Percentiles rank a stretch among this genome's conserved stretches.
Evolutionary conservation across 2,113 vertebrate genomes (phyloP).

Genomic region (Sander lucioperca): DNA sequence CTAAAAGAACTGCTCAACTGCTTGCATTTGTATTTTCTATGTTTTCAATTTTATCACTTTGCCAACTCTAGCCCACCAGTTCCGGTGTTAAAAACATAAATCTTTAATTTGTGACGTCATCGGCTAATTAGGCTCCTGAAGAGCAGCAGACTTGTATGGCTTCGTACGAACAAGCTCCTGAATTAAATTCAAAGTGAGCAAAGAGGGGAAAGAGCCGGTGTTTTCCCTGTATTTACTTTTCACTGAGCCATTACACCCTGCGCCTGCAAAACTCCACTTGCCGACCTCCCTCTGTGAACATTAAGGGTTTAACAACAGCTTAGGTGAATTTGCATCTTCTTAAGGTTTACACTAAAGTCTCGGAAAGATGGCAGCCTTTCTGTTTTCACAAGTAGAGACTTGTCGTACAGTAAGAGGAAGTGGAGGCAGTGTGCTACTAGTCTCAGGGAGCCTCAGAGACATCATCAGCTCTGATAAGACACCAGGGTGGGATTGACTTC

Average conservation of each 20-base stretch:
- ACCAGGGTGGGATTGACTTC: conserved; percentile 35
- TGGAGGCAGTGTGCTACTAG: conserved; percentile 15
- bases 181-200: conserved; percentile 24
- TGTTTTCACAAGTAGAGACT: conserved; percentile 67
- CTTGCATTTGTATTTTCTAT: not conserved
- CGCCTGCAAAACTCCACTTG: conserved; percentile 51
- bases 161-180: conserved; percentile 14
- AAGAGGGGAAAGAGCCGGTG: conserved; percentile 5
- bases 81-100: conserved; percentile 4
- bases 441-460: conserved; percentile 27
- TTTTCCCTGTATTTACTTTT: conserved; percentile 46
- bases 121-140: conserved; percentile 14
- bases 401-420: conserved; percentile 66
- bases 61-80: not conserved
- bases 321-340: conserved; percentile 52
- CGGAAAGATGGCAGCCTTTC: conserved; percentile 24
- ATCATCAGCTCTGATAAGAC: conserved; percentile 59
- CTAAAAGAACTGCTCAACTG: too few relatives aligned
- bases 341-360: conserved; percentile 36
- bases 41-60: not conserved
- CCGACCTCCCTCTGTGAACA: conserved; percentile 45
- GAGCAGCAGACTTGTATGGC: conserved; percentile 11
- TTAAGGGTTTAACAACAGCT: conserved; percentile 60
- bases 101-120: conserved; percentile 1
- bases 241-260: conserved; percentile 38